phyloP scores from a whole-genome alignment of 2,888 invertebrate species.

The Clunio marinus region DNA sequence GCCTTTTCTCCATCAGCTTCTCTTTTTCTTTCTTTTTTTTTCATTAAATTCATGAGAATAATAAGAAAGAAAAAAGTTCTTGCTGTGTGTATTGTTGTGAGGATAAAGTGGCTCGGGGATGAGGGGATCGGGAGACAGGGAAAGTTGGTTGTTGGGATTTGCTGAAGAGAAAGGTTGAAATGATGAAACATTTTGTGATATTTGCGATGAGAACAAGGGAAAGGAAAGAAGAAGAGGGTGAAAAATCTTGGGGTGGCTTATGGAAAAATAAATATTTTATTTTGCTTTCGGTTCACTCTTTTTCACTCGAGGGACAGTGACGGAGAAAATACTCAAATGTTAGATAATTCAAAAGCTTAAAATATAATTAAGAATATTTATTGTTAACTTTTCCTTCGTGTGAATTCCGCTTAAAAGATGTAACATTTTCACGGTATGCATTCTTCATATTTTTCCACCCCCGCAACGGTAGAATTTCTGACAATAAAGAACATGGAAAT shows the following conservation, averaged over 20 bases:
- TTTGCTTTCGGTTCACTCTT: constrained; percentile 3
- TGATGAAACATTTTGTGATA: constrained; percentile 35
- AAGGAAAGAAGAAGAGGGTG: background rate
- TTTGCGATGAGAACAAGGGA: background rate
- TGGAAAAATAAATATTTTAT: constrained; percentile 37
- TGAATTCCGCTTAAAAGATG: too few species aligned
- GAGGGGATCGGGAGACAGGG: background rate
- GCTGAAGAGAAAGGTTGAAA: constrained; percentile 5
- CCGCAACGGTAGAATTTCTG: too few species aligned
- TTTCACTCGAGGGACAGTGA: background rate
- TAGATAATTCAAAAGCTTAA: too few species aligned
- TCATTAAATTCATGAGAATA: constrained; percentile 21
- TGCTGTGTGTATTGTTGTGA: constrained; percentile 5
- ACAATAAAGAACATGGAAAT: constrained; percentile 5
- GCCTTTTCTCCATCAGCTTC: constrained; percentile 12
- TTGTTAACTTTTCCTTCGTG: too few species aligned
- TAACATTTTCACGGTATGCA: too few species aligned
- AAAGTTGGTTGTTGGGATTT: background rate
- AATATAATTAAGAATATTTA: too few species aligned
- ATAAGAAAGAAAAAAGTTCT: background rate
- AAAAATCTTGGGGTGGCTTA: constrained; percentile 24
- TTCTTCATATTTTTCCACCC: too few species aligned
- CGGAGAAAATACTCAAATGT: too few species aligned
- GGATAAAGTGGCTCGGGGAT: background rate
- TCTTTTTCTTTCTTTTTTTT: background rate